Base-by-base conservation (phyloP, 30 jellyfish, hydroid and myxozoan genomes). In the Sanderia malayensis region DNA sequence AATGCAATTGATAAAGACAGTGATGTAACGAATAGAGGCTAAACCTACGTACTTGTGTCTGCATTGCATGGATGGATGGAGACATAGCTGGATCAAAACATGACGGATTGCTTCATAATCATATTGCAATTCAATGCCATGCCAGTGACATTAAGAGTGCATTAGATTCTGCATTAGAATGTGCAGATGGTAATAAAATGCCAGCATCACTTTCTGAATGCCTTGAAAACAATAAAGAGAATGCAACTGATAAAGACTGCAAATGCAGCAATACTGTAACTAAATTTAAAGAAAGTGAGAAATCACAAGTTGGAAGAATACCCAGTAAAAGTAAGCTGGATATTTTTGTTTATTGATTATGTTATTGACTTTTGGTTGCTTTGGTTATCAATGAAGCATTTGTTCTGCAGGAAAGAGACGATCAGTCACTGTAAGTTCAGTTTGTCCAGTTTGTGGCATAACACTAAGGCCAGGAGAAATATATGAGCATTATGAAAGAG, bases 401-500 rank as follows among this genome's bases (percentile, higher is more conserved):
- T 15, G 9, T 31, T 2, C 25, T 67, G 27, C 71, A 80, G 92
- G 92, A 26, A 80, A 61, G 66, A 80, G 92, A 61, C 67, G 61
- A 58, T 1, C 37, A 20, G 46, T 73, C 0, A 55, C 92, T 31
- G 52, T 26, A 7, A 67, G 47, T 23, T 61, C 57, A 1, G 52
- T 85, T 21, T 85, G 95, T 60, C 90, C 95, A 0, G 90, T 76
- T 27, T 85, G 95, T 76, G 95, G 95, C 31, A 61, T 85, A 23
- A 62, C 92, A 0, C 32, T 85, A n/a, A 63, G 95, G 11, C 20
- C 22, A 44, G 79, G 82, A 44, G 91, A 85, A 37, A 7, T 85
- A 0, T 44, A 75, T 28, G 82, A 75, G 33, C 95, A 85, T 41
- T 85, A 76, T 61, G 80, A 57, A 32, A 64, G 60, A 30, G 95